Conservation (phyloP, 92 coral and sea anemone species). For the Phymanthus crucifer region DNA sequence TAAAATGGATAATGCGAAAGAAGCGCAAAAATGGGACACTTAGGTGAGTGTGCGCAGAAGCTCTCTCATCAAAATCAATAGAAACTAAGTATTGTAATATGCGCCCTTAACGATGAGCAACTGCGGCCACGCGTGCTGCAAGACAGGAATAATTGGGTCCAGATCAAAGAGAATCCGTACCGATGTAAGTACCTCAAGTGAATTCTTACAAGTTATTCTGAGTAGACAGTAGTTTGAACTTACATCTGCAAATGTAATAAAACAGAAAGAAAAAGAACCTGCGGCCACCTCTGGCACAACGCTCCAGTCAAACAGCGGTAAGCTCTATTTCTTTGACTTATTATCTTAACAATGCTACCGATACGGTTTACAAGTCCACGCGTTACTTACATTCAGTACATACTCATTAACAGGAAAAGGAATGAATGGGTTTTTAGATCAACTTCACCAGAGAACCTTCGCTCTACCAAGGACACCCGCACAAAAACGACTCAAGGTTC, state of each 20-base stretch:
- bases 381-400: background rate
- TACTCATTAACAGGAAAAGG: constrained; percentile 21
- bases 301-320: background rate
- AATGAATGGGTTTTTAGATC: constrained; percentile 63
- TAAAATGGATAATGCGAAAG: no score
- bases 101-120: constrained; percentile 60
- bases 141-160: constrained; percentile 57
- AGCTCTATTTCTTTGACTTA: background rate
- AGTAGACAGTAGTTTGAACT: background rate
- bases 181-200: constrained; percentile 1
- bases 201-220: background rate
- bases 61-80: background rate
- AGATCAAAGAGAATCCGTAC: constrained; percentile 31
- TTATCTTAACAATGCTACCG: background rate
- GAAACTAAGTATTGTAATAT: background rate
- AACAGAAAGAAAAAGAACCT: constrained; percentile 5
- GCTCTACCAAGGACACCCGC: constrained; percentile 87
- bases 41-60: background rate
- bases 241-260: background rate
- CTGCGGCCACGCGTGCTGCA: constrained; percentile 95
- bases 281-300: background rate
- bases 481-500: constrained; percentile 85
- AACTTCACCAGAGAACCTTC: constrained; percentile 78
- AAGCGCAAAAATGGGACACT: background rate
- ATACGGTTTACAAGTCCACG: background rate